Conservation (phyloP, 2,888 invertebrate species). For the Tanaodytes sp. region DNA sequence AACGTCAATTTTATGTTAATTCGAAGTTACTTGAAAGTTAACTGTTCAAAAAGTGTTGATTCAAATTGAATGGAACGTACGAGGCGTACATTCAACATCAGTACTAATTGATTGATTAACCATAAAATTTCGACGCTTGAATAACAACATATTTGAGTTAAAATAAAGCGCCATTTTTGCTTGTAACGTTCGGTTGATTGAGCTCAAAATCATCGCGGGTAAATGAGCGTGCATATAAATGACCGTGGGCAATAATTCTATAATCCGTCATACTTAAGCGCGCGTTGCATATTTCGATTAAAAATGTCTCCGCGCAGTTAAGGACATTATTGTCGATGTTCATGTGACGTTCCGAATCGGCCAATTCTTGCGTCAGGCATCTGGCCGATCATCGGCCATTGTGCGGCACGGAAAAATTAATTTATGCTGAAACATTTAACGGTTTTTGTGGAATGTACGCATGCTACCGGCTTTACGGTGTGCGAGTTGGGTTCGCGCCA, state of each 20-base stretch:
- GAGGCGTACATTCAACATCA: too few species aligned
- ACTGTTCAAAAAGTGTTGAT: too few species aligned
- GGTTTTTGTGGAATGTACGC: conserved; percentile 72
- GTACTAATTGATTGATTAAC: too few species aligned
- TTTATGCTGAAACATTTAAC: conserved; percentile 68
- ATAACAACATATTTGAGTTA: too few species aligned
- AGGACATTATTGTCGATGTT: conserved; percentile 20
- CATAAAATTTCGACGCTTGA: too few species aligned
- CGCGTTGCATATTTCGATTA: not conserved
- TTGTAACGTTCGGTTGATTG: too few species aligned
- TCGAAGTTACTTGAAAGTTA: too few species aligned
- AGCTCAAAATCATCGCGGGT: too few species aligned
- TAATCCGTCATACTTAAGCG: conserved; percentile 29
- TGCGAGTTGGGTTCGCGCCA: conserved; percentile 70
- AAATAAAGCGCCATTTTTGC: too few species aligned
- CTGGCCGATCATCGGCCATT: conserved; percentile 48
- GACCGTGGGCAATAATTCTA: not conserved
- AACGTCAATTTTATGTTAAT: too few species aligned
- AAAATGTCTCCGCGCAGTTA: conserved; percentile 5
- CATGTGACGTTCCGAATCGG: conserved; percentile 32
- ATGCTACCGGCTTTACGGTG: conserved; percentile 57
- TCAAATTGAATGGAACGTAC: too few species aligned
- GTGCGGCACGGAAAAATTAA: conserved; percentile 55
- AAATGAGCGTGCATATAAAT: too few species aligned
- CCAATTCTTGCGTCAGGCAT: conserved; percentile 38